Base-by-base conservation (phyloP, 1,140 invertebrate genomes). In the Antheraea mylitta region DNA sequence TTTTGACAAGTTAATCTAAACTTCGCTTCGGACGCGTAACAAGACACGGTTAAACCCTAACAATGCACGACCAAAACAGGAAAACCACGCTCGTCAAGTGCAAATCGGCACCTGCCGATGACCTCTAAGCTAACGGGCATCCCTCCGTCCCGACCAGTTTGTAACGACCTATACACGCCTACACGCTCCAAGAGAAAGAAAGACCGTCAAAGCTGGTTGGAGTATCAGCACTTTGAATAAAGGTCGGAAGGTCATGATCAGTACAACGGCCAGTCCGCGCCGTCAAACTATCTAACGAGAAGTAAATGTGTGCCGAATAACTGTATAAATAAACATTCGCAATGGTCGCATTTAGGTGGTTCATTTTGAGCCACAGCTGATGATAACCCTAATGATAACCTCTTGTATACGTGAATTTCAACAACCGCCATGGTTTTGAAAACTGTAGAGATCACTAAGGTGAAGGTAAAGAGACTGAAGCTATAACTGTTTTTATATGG, bases 71-170 rank as follows among this genome's bases (percentile, higher is more conserved):
- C 86, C 87, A 87, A 89, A 91, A 87, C 88, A 85, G 86, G 86
- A 81, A 81, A 85, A 68, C 76, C 81, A 76, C 69, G 85, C 85
- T 82, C 81, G 86, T 91, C 89, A 89, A 85, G 82, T 82, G 80
- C 80, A 86, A 86, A 89, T 89, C 85, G 82, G 80, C 88, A 91
- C 87, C 85, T 91, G 89, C 83, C 85, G 86, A 87, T 88, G 89
- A 91, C 85, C 89, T 79, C 78, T 64, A 74, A 75, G 70, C 86
- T 91, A 91, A 89, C 89, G 87, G 89, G 78, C 78, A 80, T 79
- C 84, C 81, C 77, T 80, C 77, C 65, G 75, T 68, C 10, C 0
- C 19, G 48, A 7, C 38, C 60, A 53, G 11, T 53, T 53, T 53
- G 13, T 53, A 53, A 53, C 60, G 30, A 19, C 19, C 13, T 61